phyloP scores from a whole-genome alignment of 1,140 invertebrate genomes.

The Centruroides vittatus region DNA sequence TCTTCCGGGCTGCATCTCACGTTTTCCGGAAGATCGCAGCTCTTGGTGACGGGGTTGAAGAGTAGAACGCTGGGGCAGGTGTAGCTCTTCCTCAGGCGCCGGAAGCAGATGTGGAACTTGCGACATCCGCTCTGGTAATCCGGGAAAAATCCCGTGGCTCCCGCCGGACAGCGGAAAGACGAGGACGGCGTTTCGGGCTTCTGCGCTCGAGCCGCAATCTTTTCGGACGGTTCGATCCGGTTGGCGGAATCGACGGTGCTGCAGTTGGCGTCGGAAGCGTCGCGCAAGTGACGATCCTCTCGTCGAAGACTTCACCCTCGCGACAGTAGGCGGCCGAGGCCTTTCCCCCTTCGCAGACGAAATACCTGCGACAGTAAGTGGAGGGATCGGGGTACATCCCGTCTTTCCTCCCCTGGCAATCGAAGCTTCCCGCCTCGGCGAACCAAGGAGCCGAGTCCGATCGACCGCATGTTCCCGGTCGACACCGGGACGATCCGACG shows the following conservation, averaged over 20 bases:
- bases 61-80: conserved; percentile 12
- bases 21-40: conserved; percentile 13
- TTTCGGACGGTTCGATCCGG: not conserved
- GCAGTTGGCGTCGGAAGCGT: conserved; percentile 1
- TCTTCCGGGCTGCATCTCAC: conserved; percentile 11
- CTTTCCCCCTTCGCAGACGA: conserved; percentile 13
- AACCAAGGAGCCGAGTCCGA: not conserved
- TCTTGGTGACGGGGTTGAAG: conserved; percentile 14
- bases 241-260: not conserved
- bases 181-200: not conserved
- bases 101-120: conserved; percentile 15
- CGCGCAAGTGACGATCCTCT: conserved; percentile 8
- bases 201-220: not conserved
- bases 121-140: conserved; percentile 11
- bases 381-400: conserved; percentile 12
- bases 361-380: conserved; percentile 7
- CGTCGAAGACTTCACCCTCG: conserved; percentile 8
- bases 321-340: conserved; percentile 6
- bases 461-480: not conserved
- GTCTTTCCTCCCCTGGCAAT: conserved; percentile 1
- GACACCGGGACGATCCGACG: not conserved
- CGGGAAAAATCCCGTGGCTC: conserved; percentile 11
- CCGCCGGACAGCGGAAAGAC: not conserved
- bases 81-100: conserved; percentile 6
- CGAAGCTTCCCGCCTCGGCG: not conserved